Conservation (phyloP, 2,113 vertebrate species). For the Clarias batrachus region DNA sequence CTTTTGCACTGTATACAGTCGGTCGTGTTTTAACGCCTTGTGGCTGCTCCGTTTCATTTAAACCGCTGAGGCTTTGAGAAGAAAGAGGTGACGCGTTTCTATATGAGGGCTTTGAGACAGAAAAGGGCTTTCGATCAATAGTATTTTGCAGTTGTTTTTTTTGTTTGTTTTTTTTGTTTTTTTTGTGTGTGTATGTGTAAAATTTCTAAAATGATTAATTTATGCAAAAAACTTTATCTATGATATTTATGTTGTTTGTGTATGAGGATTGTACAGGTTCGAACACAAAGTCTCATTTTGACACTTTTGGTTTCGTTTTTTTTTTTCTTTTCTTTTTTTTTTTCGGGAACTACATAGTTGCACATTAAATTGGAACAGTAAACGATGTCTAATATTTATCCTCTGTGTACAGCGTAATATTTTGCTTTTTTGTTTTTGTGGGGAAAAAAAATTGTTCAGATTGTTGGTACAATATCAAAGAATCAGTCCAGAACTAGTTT, state of each 20-base stretch:
- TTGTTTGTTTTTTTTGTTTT: slow-evolving; percentile 39
- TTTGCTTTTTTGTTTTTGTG: slow-evolving; percentile 33
- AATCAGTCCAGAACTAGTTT: slow-evolving; percentile 17
- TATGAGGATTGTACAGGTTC: slow-evolving; percentile 41
- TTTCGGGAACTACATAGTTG: slow-evolving; percentile 53
- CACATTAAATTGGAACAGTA: slow-evolving; percentile 60
- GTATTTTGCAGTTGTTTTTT: slow-evolving; percentile 24
- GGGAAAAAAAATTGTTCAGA: not conserved
- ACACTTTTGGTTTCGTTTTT: slow-evolving; percentile 4
- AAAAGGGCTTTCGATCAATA: slow-evolving; percentile 59
- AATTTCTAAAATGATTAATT: slow-evolving; percentile 57
- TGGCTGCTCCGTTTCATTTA: slow-evolving; percentile 33
- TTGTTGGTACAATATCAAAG: slow-evolving; percentile 29
- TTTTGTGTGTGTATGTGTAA: slow-evolving; percentile 30
- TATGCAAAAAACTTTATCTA: slow-evolving; percentile 59
- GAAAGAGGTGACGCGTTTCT: not conserved
- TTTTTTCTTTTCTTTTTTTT: not conserved
- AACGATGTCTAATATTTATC: slow-evolving; percentile 57
- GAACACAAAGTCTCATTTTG: slow-evolving; percentile 46
- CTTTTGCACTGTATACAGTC: slow-evolving; percentile 56
- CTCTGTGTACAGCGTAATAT: slow-evolving; percentile 42
- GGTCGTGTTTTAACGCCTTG: slow-evolving; percentile 30
- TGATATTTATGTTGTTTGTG: slow-evolving; percentile 60
- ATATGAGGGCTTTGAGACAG: not conserved
- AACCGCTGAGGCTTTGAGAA: slow-evolving; percentile 22